These are phyloP conservation scores for Cerastis rubricosa DNA, from an alignment of 2,888 invertebrate species.

Conservation along the genomic window DNA sequence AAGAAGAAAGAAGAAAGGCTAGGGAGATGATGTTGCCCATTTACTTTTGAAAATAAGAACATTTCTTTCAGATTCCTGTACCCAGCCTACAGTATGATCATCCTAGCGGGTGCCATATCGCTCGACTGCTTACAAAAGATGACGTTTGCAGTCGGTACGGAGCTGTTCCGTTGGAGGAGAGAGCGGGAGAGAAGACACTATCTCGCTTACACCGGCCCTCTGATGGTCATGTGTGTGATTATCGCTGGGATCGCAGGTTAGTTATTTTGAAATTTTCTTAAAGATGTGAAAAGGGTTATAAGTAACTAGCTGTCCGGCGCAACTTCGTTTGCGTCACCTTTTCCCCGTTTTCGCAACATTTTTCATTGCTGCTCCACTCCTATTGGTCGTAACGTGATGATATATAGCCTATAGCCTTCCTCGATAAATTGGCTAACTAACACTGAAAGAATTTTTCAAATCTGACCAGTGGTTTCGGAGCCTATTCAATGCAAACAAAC, in stretches of 20 bases:
- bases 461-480: too few relatives aligned
- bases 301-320: too few relatives aligned
- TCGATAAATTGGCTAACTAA: too few relatives aligned
- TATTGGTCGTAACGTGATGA: too few relatives aligned
- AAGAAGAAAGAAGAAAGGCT: too few relatives aligned
- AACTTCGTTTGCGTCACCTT: too few relatives aligned
- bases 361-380: too few relatives aligned
- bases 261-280: constrained; percentile 27
- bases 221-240: constrained; percentile 92
- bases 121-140: constrained; percentile 95
- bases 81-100: constrained; percentile 98
- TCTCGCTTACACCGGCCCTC: constrained; percentile 93
- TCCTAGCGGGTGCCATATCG: constrained; percentile 94
- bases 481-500: too few relatives aligned
- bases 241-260: constrained; percentile 89
- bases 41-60: background rate
- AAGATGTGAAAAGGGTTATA: background rate
- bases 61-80: constrained; percentile 94
- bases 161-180: constrained; percentile 80
- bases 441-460: too few relatives aligned
- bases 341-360: too few relatives aligned
- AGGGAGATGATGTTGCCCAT: background rate
- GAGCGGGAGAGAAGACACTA: constrained; percentile 91
- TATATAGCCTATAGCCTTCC: too few relatives aligned
- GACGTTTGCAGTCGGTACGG: constrained; percentile 81